These are phyloP conservation scores for Mus minutoides DNA, from an alignment of 2,797 vertebrate genomes.

Conservation along the genomic window DNA sequence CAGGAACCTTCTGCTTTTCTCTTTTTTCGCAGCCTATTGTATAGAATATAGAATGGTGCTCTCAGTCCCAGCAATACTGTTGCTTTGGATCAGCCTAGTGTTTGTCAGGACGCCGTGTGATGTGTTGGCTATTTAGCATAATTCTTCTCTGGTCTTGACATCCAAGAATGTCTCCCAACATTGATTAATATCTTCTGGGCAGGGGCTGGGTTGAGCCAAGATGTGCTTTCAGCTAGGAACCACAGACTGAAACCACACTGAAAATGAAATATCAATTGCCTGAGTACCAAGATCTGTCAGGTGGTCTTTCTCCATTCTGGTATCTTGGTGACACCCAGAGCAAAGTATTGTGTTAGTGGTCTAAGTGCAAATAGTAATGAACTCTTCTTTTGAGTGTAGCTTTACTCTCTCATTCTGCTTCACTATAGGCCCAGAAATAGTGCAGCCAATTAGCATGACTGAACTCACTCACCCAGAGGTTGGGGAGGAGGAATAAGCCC, in stretches of 20 bases:
- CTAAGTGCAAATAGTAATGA: conserved; percentile 24
- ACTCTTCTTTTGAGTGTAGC: background rate
- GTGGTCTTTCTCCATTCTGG: background rate
- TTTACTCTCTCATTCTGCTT: background rate
- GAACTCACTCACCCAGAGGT: background rate
- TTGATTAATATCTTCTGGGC: background rate
- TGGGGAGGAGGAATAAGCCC: background rate
- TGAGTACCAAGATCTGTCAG: background rate
- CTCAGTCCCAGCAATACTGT: background rate
- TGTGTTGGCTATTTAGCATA: background rate
- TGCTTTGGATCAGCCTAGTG: background rate
- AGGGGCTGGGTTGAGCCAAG: background rate
- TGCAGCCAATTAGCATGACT: background rate
- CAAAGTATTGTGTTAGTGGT: background rate
- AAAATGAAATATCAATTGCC: background rate
- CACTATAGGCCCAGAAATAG: background rate
- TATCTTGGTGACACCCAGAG: background rate
- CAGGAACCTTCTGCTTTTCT: background rate
- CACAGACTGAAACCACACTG: background rate
- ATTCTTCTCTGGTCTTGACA: background rate
- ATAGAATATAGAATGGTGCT: background rate
- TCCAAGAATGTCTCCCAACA: background rate
- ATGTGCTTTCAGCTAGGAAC: background rate
- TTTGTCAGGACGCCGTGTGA: background rate
- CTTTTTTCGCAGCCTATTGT: background rate